Evolutionary conservation across 1,140 invertebrate species (phyloP).

Genomic region (Steinernema feltiae): DNA sequence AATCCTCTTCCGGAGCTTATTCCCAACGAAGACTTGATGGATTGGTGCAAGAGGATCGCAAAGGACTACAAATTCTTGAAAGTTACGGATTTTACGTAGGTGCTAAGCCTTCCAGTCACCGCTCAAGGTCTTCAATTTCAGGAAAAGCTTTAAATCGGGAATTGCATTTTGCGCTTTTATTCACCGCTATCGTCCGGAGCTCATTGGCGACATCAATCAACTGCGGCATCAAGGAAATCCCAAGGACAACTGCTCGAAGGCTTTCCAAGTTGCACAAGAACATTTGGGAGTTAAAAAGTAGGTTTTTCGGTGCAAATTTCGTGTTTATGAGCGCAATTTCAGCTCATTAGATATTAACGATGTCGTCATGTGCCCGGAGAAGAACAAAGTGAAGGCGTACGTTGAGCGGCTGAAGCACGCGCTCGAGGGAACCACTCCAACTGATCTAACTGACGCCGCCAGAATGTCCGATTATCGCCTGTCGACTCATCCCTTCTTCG

Average conservation of each 20-base stretch:
- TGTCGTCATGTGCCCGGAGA: not conserved
- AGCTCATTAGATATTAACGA: not conserved
- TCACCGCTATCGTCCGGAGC: constrained; percentile 3
- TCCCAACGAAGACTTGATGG: not conserved
- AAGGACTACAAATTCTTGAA: constrained; percentile 9
- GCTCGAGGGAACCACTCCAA: not conserved
- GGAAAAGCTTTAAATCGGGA: not conserved
- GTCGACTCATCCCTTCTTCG: not conserved
- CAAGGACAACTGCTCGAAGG: constrained; percentile 7
- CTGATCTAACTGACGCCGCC: not conserved
- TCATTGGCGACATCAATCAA: constrained; percentile 5
- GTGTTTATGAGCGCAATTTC: no score
- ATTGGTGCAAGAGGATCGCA: constrained; percentile 1
- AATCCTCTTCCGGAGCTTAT: not conserved
- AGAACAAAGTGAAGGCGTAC: constrained; percentile 8
- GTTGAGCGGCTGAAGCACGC: not conserved
- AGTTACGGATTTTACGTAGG: not conserved
- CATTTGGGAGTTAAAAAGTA: not conserved
- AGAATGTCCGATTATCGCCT: not conserved
- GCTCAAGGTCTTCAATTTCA: not conserved
- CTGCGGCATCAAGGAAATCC: not conserved
- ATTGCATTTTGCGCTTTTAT: not conserved
- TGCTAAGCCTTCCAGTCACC: no score
- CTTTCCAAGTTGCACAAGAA: not conserved
- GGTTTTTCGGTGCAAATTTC: not conserved